These are phyloP conservation scores for Hirtodrosophila alboralis DNA, from an alignment of 2,888 invertebrate species.

Conservation along the genomic window DNA sequence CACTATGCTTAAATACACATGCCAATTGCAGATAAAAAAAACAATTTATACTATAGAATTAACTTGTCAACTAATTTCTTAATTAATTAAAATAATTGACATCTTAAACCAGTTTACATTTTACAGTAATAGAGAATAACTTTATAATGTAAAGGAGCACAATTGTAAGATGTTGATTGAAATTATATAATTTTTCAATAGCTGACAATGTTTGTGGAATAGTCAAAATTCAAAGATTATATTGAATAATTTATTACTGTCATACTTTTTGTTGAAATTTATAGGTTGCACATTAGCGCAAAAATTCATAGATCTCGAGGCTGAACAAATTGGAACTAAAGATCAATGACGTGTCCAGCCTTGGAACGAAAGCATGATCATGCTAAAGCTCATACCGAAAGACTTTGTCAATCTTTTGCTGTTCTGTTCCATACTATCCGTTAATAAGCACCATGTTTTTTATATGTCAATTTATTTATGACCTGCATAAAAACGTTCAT, in stretches of 20 bases:
- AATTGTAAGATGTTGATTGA: too few species aligned
- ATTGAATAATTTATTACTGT: constrained; percentile 58
- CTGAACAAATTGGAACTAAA: constrained; percentile 26
- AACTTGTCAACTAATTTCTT: too few species aligned
- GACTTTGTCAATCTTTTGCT: constrained; percentile 31
- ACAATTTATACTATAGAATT: too few species aligned
- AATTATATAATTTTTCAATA: neutral
- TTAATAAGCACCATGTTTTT: constrained; percentile 50
- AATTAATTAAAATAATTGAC: too few species aligned
- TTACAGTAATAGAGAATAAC: too few species aligned
- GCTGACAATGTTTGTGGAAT: neutral
- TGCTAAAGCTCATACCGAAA: constrained; percentile 4
- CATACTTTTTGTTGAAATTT: constrained; percentile 62
- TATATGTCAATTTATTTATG: constrained; percentile 65
- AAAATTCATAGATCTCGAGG: constrained; percentile 34
- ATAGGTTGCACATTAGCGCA: constrained; percentile 48
- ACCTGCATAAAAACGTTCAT: constrained; percentile 35
- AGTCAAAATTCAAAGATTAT: constrained; percentile 15
- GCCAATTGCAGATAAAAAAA: too few species aligned
- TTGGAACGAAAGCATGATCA: constrained; percentile 28
- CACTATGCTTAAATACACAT: too few species aligned
- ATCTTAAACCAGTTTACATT: too few species aligned
- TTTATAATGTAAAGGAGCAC: too few species aligned
- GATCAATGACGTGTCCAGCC: constrained; percentile 47
- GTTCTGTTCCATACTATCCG: constrained; percentile 17